phyloP scores from a whole-genome alignment of 2,888 invertebrate genomes.

The Euclidia mi region DNA sequence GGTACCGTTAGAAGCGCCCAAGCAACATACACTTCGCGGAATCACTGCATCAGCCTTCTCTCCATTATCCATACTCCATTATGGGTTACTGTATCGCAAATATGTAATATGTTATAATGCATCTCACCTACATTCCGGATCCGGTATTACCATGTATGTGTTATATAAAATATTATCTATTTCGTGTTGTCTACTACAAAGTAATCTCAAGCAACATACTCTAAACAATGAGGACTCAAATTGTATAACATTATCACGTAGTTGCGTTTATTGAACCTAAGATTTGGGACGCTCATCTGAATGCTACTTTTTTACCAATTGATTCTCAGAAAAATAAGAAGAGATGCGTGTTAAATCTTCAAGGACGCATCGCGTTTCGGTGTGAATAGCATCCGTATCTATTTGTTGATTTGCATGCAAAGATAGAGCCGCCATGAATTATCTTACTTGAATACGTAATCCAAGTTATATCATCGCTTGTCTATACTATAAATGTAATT shows the following conservation, averaged over 20 bases:
- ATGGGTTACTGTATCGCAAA: slow-evolving; percentile 27
- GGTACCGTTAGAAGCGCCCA: slow-evolving; percentile 51
- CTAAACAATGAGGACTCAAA: slow-evolving; percentile 14
- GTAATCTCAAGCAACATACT: slow-evolving; percentile 7
- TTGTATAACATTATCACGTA: slow-evolving; percentile 29
- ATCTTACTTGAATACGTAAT: slow-evolving; percentile 17
- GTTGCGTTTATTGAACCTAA: slow-evolving; percentile 37
- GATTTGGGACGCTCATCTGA: slow-evolving; percentile 26
- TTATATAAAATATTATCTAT: neutral
- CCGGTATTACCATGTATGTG: slow-evolving; percentile 15
- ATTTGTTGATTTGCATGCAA: slow-evolving; percentile 44
- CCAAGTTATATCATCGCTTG: slow-evolving; percentile 12
- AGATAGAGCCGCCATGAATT: slow-evolving; percentile 33
- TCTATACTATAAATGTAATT: neutral
- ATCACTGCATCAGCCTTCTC: slow-evolving; percentile 47
- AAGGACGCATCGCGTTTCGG: slow-evolving; percentile 39
- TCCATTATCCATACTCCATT: slow-evolving; percentile 32
- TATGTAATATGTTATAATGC: slow-evolving; percentile 7
- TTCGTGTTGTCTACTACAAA: slow-evolving; percentile 14
- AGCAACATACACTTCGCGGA: slow-evolving; percentile 48
- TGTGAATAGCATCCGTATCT: slow-evolving; percentile 38
- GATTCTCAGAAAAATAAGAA: slow-evolving; percentile 35
- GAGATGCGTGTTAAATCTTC: slow-evolving; percentile 40
- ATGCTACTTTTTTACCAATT: slow-evolving; percentile 34
- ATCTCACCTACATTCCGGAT: slow-evolving; percentile 22